phyloP scores from a whole-genome alignment of 1,140 invertebrate genomes.

The Heliconius congener region DNA sequence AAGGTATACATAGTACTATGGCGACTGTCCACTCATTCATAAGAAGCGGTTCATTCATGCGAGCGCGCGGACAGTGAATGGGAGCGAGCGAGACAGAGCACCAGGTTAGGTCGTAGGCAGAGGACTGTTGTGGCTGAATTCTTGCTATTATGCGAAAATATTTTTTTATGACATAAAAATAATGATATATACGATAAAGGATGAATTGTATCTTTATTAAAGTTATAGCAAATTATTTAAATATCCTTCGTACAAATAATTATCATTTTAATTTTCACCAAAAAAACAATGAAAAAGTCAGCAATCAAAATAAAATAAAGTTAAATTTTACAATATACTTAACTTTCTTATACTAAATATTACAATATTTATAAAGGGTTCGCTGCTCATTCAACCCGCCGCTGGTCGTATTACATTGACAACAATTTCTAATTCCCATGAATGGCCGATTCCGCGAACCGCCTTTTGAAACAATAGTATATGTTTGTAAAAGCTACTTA shows the following conservation, averaged over 20 bases:
- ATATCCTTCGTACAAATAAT: no score
- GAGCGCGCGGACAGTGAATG: slow-evolving; percentile 69
- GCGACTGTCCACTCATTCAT: slow-evolving; percentile 78
- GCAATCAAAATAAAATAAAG: neutral
- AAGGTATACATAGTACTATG: slow-evolving; percentile 75
- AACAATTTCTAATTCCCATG: slow-evolving; percentile 61
- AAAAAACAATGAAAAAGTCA: no score
- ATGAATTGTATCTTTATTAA: no score
- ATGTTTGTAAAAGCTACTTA: slow-evolving; percentile 37
- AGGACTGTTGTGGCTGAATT: slow-evolving; percentile 5
- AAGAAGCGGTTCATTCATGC: slow-evolving; percentile 79
- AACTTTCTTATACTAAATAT: neutral
- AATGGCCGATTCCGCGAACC: slow-evolving; percentile 68
- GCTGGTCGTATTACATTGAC: slow-evolving; percentile 71
- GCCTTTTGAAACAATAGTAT: slow-evolving; percentile 65
- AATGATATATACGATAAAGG: no score
- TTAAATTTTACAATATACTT: neutral
- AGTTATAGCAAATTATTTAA: no score
- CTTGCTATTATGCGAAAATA: neutral
- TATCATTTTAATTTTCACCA: no score
- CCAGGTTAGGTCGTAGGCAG: slow-evolving; percentile 21
- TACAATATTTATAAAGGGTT: slow-evolving; percentile 4
- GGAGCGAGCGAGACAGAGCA: slow-evolving; percentile 71
- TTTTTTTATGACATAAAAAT: neutral
- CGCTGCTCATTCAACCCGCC: slow-evolving; percentile 4